Evolutionary conservation across 2,888 invertebrate species (phyloP), one percentile per base, ranked within the genome.

Genomic region (Drosophila heteroneura): DNA sequence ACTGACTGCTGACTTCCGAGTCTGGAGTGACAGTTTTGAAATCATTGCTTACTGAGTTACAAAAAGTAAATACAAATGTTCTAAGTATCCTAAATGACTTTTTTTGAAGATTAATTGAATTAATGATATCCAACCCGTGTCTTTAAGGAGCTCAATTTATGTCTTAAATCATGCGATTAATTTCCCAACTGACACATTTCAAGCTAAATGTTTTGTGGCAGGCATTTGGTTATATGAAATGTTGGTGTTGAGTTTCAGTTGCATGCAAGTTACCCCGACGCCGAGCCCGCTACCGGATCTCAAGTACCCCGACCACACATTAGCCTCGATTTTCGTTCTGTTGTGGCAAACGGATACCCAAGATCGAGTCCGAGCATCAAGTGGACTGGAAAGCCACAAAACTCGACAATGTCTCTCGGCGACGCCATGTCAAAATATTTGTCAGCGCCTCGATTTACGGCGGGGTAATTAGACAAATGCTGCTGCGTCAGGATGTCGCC

Each of bases 381-480:
- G 79, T 79, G 78, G 81, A 59, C 68, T 30, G 22, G 47, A 47
- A 53, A 58, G 66, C 39, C 63, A 54, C 66, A 74, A 56, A 47
- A 12, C 30, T 4, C 59, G 65, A 78, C 71, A 76, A 58, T 71
- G 67, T 70, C 65, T 70, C 67, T 56, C 58, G 70, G 66, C 73
- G 86, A 70, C 89, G 89, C 82, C 74, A 81, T 76, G 87, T 89
- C 87, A 90, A 77, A 87, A 90, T 87, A 87, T 87, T 87, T 90
- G 90, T 90, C 90, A 81, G 74, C 86, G 86, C 59, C 69, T 76
- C 87, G 60, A 85, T 81, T 85, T 85, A 82, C 82, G 79, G 62
- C 70, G 35, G 73, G 71, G 67, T 70, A 85, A 85, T 85, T 82
- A 82, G 85, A 51, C 71, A 73, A 56, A 68, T 53, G 52, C 10